Evolutionary conservation across 2,113 vertebrate genomes (phyloP).

Genomic region (Galeopterus variegatus): DNA sequence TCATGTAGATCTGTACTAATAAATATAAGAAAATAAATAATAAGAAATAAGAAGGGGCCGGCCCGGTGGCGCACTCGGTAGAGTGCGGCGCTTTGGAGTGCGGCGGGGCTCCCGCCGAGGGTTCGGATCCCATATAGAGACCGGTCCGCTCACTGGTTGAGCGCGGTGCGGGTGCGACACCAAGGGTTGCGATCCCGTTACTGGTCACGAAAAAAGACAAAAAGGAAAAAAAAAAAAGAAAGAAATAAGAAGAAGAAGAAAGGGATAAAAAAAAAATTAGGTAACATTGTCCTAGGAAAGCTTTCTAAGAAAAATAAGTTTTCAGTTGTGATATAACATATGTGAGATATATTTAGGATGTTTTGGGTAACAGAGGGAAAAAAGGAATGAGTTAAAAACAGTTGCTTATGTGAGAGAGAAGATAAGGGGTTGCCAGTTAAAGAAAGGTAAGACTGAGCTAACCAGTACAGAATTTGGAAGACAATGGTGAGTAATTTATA

Average conservation of each 20-base stretch:
- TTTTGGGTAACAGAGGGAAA: neutral
- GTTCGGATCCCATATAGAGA: no score
- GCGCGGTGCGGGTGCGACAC: no score
- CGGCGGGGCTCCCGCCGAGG: no score
- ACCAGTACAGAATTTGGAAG: neutral
- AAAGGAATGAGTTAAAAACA: neutral
- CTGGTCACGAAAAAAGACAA: no score
- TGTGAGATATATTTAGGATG: neutral
- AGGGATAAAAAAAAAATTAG: neutral
- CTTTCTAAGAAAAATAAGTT: slow-evolving; percentile 8
- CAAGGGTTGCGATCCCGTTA: no score
- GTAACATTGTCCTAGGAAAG: slow-evolving; percentile 37
- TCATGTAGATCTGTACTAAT: slow-evolving; percentile 28
- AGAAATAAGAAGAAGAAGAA: no score
- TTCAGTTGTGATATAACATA: slow-evolving; percentile 11
- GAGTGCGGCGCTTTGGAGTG: no score
- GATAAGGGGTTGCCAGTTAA: neutral
- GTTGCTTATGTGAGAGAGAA: neutral
- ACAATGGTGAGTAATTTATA: slow-evolving; percentile 11
- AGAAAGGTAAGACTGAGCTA: neutral
- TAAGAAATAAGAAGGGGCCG: no score
- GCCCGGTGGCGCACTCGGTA: no score
- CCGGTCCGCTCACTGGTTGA: no score
- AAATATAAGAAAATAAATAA: slow-evolving; percentile 23
- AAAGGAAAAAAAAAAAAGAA: no score